phyloP scores from a whole-genome alignment of 53 echinoderm and acorn worm species.

The Echinarachnius parma region DNA sequence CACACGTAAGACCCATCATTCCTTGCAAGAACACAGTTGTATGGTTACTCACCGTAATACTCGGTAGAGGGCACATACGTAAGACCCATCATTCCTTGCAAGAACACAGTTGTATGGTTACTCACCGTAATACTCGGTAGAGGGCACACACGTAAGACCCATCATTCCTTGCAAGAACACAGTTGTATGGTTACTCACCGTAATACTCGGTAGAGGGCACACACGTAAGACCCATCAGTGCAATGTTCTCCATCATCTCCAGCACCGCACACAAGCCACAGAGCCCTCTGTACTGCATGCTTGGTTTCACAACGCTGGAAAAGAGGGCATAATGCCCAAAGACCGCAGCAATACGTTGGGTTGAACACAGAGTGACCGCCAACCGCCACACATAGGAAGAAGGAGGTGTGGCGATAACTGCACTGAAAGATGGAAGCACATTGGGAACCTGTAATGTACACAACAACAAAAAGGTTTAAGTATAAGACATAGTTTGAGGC shows the following conservation, averaged over 20 bases:
- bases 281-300: not conserved
- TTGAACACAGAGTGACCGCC: conserved; percentile 14
- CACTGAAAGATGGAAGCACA: conserved; percentile 26
- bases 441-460: conserved; percentile 9
- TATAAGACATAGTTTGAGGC: not conserved
- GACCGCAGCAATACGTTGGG: conserved; percentile 31
- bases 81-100: too few species aligned
- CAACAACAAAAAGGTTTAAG: not conserved
- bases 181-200: not conserved
- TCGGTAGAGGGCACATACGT: too few species aligned
- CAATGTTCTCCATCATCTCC: conserved; percentile 25
- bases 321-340: conserved; percentile 30
- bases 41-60: too few species aligned
- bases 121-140: too few species aligned
- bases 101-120: too few species aligned
- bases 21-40: too few species aligned
- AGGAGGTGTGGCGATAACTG: conserved; percentile 32
- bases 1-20: too few species aligned
- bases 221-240: conserved; percentile 33
- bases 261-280: conserved; percentile 18
- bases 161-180: too few species aligned
- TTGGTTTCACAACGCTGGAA: conserved; percentile 3
- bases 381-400: conserved; percentile 41
- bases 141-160: too few species aligned
- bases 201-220: conserved; percentile 19